Evolutionary conservation across 1,140 invertebrate genomes (phyloP), one percentile per base, ranked within the genome.

Genomic region (Tetramorium simillimum): DNA sequence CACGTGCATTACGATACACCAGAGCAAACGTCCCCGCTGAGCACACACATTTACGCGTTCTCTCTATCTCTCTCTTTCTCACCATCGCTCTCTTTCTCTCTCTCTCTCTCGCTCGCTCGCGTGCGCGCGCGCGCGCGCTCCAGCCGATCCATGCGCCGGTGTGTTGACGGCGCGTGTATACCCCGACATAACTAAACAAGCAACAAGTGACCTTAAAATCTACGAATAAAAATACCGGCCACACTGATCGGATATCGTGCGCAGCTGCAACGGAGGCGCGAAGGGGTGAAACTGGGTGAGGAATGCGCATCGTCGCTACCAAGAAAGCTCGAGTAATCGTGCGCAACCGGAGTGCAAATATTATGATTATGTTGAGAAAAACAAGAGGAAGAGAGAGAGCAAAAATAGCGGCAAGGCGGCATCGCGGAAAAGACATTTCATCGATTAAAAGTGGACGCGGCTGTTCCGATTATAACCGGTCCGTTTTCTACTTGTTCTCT

Each of bases 171-270:
- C 77, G 80, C 87, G 90, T 88, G 86, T 91, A 78, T 89, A 91
- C 85, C 81, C 70, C 88, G 91, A 94, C 93, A 94, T 93, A 93
- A 93, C 93, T 94, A 94, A 94, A 94, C 93, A 94, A 94, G 94
- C 94, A 94, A 94, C 94, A 94, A 94, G 94, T 94, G 94, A 94
- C 93, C 93, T 94, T 94, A 93, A 94, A 94, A 94, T 94, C 91
- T 92, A 91, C 84, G 91, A 93, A 94, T 94, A 94, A 94, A 94
- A 94, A 94, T 93, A 90, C 92, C 70, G 86, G 88, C 88, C 87
- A 89, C 88, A 89, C 89, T 93, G 92, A 93, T 93, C 90, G 92
- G 91, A 86, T 93, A 93, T 93, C 88, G 92, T 85, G 88, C 88
- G 90, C 87, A 92, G 85, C 86, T 88, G 88, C 89, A 82, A 73